phyloP scores from a whole-genome alignment of 2,113 vertebrate species.

The Gobio gobio region DNA sequence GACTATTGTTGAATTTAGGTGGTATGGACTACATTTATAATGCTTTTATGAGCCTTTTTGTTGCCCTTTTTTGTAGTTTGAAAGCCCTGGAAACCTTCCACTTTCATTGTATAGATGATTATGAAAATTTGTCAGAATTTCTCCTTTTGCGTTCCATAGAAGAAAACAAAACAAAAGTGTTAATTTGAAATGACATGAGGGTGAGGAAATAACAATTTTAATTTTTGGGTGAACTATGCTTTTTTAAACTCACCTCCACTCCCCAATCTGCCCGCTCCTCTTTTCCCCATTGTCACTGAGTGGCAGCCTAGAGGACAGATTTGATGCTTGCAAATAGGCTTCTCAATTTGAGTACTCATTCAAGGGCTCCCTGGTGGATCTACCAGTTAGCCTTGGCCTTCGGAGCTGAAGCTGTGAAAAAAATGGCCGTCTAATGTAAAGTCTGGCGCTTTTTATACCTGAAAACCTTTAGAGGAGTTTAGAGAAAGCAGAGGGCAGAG shows the following conservation, averaged over 20 bases:
- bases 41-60: not conserved
- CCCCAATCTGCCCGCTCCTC: not conserved
- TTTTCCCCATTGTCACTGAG: not conserved
- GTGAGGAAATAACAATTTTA: not conserved
- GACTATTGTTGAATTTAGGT: not conserved
- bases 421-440: not conserved
- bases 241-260: not conserved
- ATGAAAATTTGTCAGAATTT: not conserved
- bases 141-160: not conserved
- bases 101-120: not conserved
- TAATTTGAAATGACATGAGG: not conserved
- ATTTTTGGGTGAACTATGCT: not conserved
- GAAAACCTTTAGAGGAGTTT: not conserved
- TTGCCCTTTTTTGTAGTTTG: not conserved
- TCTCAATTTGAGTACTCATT: conserved; percentile 1
- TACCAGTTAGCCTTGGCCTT: conserved; percentile 1
- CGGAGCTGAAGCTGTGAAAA: not conserved
- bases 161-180: not conserved
- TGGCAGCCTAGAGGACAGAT: conserved; percentile 3
- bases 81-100: not conserved
- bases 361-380: conserved; percentile 27
- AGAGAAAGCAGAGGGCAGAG: not conserved
- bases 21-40: not conserved
- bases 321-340: conserved; percentile 25
- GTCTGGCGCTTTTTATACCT: not conserved